Evolutionary conservation across 2,797 vertebrate species (phyloP).

Genomic region (Leuciscus waleckii): DNA sequence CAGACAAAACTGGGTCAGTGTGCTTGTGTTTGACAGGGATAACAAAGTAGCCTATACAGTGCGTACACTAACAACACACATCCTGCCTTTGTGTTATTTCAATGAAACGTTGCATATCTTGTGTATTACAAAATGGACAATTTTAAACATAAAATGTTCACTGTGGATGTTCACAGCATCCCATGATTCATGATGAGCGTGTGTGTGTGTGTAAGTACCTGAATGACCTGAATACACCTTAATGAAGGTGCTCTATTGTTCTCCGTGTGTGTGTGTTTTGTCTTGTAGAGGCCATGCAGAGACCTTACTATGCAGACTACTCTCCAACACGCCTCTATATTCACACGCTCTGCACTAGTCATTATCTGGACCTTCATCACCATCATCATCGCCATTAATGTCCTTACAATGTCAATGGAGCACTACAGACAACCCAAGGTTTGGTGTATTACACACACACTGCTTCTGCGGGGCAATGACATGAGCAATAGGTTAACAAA

Average conservation of each 20-base stretch:
- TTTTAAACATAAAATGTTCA: slow-evolving; percentile 27
- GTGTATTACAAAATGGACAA: slow-evolving; percentile 6
- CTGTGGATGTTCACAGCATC: not conserved
- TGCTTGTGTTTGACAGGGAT: slow-evolving; percentile 38
- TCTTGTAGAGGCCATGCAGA: slow-evolving; percentile 87
- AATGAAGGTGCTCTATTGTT: slow-evolving; percentile 42
- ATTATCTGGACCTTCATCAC: slow-evolving; percentile 98
- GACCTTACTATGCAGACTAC: slow-evolving; percentile 93
- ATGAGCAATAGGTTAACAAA: not conserved
- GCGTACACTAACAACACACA: slow-evolving; percentile 44
- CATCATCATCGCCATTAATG: slow-evolving; percentile 95
- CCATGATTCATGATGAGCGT: too few relatives aligned
- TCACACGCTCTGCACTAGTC: slow-evolving; percentile 92
- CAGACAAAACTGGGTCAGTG: slow-evolving; percentile 55
- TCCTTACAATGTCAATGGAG: slow-evolving; percentile 98
- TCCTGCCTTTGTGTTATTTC: not conserved
- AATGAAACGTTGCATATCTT: not conserved
- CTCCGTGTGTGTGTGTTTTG: slow-evolving; percentile 17
- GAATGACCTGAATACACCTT: slow-evolving; percentile 44
- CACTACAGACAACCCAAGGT: slow-evolving; percentile 96
- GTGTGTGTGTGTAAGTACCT: slow-evolving; percentile 21
- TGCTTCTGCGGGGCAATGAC: not conserved
- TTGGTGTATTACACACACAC: slow-evolving; percentile 18
- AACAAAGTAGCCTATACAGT: slow-evolving; percentile 50
- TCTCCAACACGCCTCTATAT: slow-evolving; percentile 86